Evolutionary conservation across 2,888 invertebrate species (phyloP).

Genomic region (Bombyx huttoni): DNA sequence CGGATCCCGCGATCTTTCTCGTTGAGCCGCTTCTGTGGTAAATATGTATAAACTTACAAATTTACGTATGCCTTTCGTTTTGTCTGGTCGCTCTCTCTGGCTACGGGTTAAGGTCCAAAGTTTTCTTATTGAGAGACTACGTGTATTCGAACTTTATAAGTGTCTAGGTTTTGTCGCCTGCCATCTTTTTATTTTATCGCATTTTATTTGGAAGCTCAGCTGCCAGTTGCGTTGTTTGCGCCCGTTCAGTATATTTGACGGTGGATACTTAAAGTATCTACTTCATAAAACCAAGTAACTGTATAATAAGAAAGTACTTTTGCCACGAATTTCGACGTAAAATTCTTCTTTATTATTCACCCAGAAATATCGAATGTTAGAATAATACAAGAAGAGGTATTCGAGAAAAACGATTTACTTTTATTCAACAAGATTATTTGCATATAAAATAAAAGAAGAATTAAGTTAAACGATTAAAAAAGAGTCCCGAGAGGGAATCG

Average conservation of each 20-base stretch:
- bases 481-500: slow-evolving; percentile 36
- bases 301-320: background rate
- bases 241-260: slow-evolving; percentile 36
- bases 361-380: background rate
- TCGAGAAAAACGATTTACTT: slow-evolving; percentile 10
- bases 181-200: slow-evolving; percentile 67
- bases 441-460: slow-evolving; percentile 42
- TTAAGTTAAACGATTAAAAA: slow-evolving; percentile 65
- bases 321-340: background rate
- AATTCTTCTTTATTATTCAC: background rate
- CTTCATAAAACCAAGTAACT: slow-evolving; percentile 7
- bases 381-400: background rate
- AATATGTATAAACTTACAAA: slow-evolving; percentile 66
- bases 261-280: slow-evolving; percentile 2
- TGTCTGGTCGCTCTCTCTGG: slow-evolving; percentile 12
- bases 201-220: slow-evolving; percentile 67
- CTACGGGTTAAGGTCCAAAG: slow-evolving; percentile 1
- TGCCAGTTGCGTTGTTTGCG: slow-evolving; percentile 59
- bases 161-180: slow-evolving; percentile 63
- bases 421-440: slow-evolving; percentile 19
- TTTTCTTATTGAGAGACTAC: slow-evolving; percentile 18
- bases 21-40: slow-evolving; percentile 71
- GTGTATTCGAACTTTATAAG: slow-evolving; percentile 30
- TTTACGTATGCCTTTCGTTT: slow-evolving; percentile 20
- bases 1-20: slow-evolving; percentile 63